These are phyloP conservation scores for Pseudomugil tenellus DNA, from an alignment of 2,797 vertebrate species.

Conservation along the genomic window DNA sequence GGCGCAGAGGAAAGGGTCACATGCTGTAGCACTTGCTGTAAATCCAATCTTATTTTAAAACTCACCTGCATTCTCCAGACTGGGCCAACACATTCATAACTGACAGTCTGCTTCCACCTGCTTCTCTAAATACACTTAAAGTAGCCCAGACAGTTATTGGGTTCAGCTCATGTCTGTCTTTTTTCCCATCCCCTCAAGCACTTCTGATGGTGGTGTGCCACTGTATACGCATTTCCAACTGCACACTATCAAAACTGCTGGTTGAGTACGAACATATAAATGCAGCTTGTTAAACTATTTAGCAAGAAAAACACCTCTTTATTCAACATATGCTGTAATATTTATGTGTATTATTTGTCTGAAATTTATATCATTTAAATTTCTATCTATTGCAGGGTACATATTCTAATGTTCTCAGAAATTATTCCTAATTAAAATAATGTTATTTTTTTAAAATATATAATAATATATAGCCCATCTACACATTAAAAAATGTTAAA, in stretches of 20 bases:
- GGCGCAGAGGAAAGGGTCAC: slow-evolving; percentile 22
- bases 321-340: slow-evolving; percentile 35
- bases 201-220: neutral
- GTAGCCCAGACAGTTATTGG: slow-evolving; percentile 28
- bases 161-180: slow-evolving; percentile 28
- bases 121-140: slow-evolving; percentile 46
- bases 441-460: no score
- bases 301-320: slow-evolving; percentile 45
- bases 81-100: slow-evolving; percentile 20
- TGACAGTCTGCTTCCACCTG: slow-evolving; percentile 27
- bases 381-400: neutral
- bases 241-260: slow-evolving; percentile 29
- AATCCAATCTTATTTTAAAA: slow-evolving; percentile 56
- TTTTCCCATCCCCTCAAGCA: slow-evolving; percentile 8
- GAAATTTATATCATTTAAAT: slow-evolving; percentile 33
- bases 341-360: slow-evolving; percentile 48
- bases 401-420: no score
- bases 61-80: slow-evolving; percentile 5
- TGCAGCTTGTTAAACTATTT: slow-evolving; percentile 30
- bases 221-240: slow-evolving; percentile 18
- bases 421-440: no score
- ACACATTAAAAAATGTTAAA: no score
- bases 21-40: slow-evolving; percentile 31
- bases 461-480: no score
- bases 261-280: slow-evolving; percentile 38